These are phyloP conservation scores for Charanyca ferruginea DNA, from an alignment of 2,888 invertebrate species.

Conservation along the genomic window DNA sequence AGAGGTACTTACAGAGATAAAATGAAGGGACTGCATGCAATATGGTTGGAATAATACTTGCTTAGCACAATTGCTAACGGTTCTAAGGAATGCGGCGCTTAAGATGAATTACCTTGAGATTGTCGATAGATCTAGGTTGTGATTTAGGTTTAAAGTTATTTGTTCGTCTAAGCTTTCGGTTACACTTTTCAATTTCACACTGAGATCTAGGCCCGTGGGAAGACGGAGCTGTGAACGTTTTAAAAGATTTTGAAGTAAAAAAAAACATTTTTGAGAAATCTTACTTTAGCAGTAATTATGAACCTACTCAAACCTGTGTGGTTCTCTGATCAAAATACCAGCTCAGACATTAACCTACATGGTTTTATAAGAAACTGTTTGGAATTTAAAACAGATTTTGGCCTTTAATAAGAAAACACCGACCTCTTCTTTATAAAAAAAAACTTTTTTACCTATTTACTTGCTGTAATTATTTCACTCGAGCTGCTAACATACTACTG, in stretches of 20 bases:
- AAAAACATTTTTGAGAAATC: neutral
- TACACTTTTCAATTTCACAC: neutral
- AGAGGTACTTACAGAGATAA: slow-evolving; percentile 10
- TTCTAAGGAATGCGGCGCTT: slow-evolving; percentile 18
- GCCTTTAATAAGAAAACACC: no score
- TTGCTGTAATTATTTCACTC: no score
- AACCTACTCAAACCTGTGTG: no score
- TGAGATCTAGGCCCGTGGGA: neutral
- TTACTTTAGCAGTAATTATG: no score
- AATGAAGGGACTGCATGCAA: slow-evolving; percentile 30
- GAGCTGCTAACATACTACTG: no score
- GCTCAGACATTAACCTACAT: no score
- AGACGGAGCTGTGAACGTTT: neutral
- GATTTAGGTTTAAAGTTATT: neutral
- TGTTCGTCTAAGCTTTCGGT: neutral
- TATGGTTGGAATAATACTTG: slow-evolving; percentile 42
- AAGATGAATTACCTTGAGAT: slow-evolving; percentile 13
- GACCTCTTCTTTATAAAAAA: no score
- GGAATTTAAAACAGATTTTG: no score
- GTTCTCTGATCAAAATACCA: no score
- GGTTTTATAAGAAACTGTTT: no score
- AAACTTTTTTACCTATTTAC: no score
- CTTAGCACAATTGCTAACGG: neutral
- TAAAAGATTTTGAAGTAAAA: neutral
- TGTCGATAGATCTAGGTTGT: slow-evolving; percentile 5